A percentile compares a stretch with the other conserved stretches of the same genome.
Conservation (phyloP, 2,888 invertebrate genomes). For the Eledone cirrhosa region DNA sequence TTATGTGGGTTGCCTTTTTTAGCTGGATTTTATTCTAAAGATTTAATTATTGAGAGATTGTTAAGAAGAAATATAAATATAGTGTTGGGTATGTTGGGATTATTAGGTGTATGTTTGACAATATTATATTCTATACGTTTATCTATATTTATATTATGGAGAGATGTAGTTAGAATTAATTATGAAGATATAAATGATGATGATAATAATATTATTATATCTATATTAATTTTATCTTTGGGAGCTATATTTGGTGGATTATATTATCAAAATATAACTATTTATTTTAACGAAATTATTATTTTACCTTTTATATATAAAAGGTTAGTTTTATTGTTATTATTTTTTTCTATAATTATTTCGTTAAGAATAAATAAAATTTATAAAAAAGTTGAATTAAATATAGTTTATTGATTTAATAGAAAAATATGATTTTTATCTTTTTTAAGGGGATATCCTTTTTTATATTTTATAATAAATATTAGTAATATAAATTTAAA, state of each 20-base stretch:
- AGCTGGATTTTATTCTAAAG: conserved; percentile 59
- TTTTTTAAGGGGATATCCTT: conserved; percentile 11
- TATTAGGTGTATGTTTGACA: conserved; percentile 31
- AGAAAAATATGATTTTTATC: conserved; percentile 29
- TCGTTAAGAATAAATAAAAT: neutral
- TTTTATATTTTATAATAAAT: conserved; percentile 27
- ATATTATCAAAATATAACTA: neutral
- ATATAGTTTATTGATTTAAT: neutral
- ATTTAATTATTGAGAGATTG: conserved; percentile 47
- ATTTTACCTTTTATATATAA: neutral
- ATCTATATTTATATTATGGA: conserved; percentile 30
- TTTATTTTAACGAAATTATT: neutral
- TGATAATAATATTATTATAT: conserved; percentile 12
- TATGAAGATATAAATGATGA: conserved; percentile 21
- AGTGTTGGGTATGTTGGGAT: conserved; percentile 18
- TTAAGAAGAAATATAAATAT: conserved; percentile 22
- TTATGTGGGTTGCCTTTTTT: conserved; percentile 56
- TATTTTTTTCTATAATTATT: neutral
- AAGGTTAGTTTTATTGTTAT: neutral
- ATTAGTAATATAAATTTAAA: too few species aligned
- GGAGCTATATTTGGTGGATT: conserved; percentile 17
- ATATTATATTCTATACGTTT: conserved; percentile 31
- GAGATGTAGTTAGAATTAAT: neutral
- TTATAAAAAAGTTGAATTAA: neutral
- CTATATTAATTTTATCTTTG: too few species aligned